Evolutionary conservation across 2,888 invertebrate species (phyloP).

Genomic region (Operophtera brumata): DNA sequence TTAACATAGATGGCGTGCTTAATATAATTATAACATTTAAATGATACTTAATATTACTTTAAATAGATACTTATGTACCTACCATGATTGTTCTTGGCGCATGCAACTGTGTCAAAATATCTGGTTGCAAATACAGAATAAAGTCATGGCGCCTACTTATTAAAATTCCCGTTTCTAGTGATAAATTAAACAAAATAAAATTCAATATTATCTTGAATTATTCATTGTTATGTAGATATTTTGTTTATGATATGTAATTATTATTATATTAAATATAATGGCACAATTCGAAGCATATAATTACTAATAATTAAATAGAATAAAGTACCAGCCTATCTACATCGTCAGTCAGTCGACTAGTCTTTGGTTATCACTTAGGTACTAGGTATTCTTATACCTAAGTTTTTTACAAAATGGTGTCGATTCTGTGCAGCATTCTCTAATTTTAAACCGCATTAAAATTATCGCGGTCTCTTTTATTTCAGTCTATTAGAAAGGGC

Average conservation of each 20-base stretch:
- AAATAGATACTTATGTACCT: too few species aligned
- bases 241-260: constrained; percentile 10
- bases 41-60: too few species aligned
- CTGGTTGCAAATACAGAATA: too few species aligned
- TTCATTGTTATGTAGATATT: not conserved
- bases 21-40: not conserved
- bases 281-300: constrained; percentile 17
- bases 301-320: too few species aligned
- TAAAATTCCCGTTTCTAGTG: constrained; percentile 19
- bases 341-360: constrained; percentile 12
- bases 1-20: not conserved
- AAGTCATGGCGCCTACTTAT: not conserved
- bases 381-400: not conserved
- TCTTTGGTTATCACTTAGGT: constrained; percentile 9
- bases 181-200: too few species aligned
- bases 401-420: not conserved
- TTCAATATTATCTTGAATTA: too few species aligned
- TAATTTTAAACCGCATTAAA: too few species aligned
- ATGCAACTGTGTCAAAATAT: too few species aligned
- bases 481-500: too few species aligned
- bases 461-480: too few species aligned
- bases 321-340: not conserved
- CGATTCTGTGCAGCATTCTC: too few species aligned
- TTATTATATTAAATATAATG: constrained; percentile 12
- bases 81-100: too few species aligned